A percentile compares a stretch with the other conserved stretches of the same genome.
phyloP scores from a whole-genome alignment of 2,113 vertebrate species.

The Cyphomyrus plagiostoma region DNA sequence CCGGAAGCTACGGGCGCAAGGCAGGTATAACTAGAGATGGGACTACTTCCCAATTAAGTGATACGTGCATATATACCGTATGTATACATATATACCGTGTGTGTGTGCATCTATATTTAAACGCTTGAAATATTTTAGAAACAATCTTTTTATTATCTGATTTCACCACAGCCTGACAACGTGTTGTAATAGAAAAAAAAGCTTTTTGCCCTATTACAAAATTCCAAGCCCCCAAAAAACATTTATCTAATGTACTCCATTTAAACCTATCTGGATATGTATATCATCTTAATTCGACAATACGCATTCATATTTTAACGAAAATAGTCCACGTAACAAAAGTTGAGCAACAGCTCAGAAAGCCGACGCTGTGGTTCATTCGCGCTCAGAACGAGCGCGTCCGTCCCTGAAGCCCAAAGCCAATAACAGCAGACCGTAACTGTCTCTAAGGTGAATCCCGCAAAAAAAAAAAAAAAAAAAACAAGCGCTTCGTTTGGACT shows the following conservation, averaged over 20 bases:
- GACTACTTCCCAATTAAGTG: not conserved
- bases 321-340: not conserved
- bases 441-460: not conserved
- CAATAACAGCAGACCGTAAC: not conserved
- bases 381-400: not conserved
- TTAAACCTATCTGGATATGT: not conserved
- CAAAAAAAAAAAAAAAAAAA: not conserved
- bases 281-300: not conserved
- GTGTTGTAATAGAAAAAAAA: not conserved
- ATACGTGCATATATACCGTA: not conserved
- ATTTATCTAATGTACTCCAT: not conserved
- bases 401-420: not conserved
- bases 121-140: not conserved
- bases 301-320: not conserved
- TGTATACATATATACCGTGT: not conserved
- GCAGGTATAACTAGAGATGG: not conserved
- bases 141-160: not conserved
- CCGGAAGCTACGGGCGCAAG: not conserved
- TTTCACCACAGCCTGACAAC: not conserved
- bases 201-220: not conserved
- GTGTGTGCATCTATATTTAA: not conserved
- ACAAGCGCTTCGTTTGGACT: not conserved
- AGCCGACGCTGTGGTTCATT: not conserved
- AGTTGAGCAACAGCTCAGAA: not conserved
- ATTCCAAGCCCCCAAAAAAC: not conserved